Evolutionary conservation across 2,113 vertebrate species (phyloP).

Genomic region (Podarcis muralis): DNA sequence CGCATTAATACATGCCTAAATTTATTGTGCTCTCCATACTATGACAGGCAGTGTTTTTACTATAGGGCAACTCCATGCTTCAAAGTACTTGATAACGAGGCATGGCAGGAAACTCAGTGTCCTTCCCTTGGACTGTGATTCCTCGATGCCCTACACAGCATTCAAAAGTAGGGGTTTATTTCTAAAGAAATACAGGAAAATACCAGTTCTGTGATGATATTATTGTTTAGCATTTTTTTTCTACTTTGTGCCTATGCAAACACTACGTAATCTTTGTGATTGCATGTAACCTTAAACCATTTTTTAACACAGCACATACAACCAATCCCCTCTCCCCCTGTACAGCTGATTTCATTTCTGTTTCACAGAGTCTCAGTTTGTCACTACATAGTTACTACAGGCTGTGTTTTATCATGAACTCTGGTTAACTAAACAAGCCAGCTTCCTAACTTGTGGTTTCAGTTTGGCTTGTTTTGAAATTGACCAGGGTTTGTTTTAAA

Average conservation of each 20-base stretch:
- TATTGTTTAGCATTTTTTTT: not conserved
- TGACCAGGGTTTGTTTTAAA: no score
- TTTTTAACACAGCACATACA: no score
- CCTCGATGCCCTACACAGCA: not conserved
- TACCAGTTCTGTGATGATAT: not conserved
- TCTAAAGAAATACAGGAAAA: not conserved
- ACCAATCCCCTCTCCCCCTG: no score
- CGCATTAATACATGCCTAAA: not conserved
- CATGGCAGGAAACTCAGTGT: not conserved
- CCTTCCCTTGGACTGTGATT: not conserved
- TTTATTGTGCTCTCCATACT: not conserved
- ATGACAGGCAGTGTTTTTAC: not conserved
- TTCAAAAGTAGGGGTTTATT: not conserved
- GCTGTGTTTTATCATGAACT: not conserved
- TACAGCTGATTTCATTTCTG: not conserved
- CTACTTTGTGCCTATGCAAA: not conserved
- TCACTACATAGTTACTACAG: not conserved
- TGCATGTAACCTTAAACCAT: no score
- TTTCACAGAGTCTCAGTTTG: not conserved
- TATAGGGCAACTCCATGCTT: not conserved
- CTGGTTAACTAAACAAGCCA: not conserved
- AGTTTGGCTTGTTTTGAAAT: not conserved
- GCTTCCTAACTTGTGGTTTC: not conserved
- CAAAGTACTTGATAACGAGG: not conserved
- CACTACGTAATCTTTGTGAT: not conserved